Base-by-base conservation (phyloP, 2,888 invertebrate species). In the Trissonchulus latispiculum region DNA sequence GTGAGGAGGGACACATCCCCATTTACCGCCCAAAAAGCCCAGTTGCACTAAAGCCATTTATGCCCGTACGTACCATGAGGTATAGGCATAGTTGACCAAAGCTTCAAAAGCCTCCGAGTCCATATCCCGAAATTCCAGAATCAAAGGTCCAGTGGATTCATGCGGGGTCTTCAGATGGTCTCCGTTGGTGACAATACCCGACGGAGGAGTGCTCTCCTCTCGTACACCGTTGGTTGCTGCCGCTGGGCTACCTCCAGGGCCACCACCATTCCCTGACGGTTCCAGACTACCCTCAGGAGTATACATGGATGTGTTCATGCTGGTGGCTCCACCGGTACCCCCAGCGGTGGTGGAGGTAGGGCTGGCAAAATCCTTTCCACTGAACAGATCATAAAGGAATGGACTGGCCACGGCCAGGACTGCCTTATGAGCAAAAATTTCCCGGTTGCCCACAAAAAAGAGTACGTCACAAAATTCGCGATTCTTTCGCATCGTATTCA, bases 381-480 rank as follows among this genome's bases (percentile, higher is more conserved):
- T 87, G 83, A 91, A 90, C 79, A 90, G 84, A 80, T 90, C 90
- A 81, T 91, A 89, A 76, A 92, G 86, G 83, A 89, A 89, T 2
- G 90, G 89, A 77, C 91, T 90, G 69, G 89, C 89, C 77, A 90
- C 90, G 1, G 91, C 91, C 79, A 92, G 86, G 75, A 92, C 90
- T 71, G 90, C 91, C 78, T 90, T 87, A 84, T 93, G 93, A 23
- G 89, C 90, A 76, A 88, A 88, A 70, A 90, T 87, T 83, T 91
- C 92, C 59, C 87, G 86, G 78, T 87, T 89, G 68, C 88, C 90
- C 78, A 89, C 91, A 83, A 90, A 89, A 80, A 93, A 87, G 80
- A 90, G 88, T 79, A 91, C 91, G 86, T 93, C 93, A 86, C 90
- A 93, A 85, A 93, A 91, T 83, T 92, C 90, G 74, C 90, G 88